Percentiles rank a stretch among this genome's conserved stretches.
Evolutionary conservation across 2,797 vertebrate genomes (phyloP).

Genomic region (Onychomys torridus): DNA sequence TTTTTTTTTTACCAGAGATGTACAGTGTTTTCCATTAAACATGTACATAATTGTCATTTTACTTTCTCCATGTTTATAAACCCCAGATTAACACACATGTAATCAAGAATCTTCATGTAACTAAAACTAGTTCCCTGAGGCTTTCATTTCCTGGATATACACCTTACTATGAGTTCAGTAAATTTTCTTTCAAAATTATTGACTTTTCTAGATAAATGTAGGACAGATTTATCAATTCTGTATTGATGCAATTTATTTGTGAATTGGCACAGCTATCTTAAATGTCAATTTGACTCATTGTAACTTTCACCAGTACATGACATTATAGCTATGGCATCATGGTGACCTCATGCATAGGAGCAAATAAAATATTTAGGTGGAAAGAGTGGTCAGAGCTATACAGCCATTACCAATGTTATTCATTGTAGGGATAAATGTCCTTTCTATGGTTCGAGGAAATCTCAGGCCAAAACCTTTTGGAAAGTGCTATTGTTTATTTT

Average conservation of each 20-base stretch:
- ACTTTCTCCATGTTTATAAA: neutral
- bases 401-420: constrained; percentile 41
- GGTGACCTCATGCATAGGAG: neutral
- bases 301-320: neutral
- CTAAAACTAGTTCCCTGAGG: constrained; percentile 11
- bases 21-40: neutral
- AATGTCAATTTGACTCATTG: neutral
- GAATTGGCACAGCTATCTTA: constrained; percentile 23
- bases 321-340: neutral
- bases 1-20: neutral
- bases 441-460: constrained; percentile 57
- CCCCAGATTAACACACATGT: neutral
- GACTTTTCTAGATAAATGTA: neutral
- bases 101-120: neutral
- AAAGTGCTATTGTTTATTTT: constrained; percentile 85
- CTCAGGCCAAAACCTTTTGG: constrained; percentile 67
- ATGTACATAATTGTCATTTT: neutral
- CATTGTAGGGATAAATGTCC: constrained; percentile 71
- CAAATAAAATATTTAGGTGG: constrained; percentile 38
- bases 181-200: constrained; percentile 39
- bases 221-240: neutral
- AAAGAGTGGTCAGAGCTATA: constrained; percentile 23
- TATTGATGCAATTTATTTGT: constrained; percentile 21
- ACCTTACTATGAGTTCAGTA: neutral
- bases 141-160: neutral